Percentiles rank a stretch among this genome's conserved stretches.
Conservation (phyloP, 2,113 vertebrate species). For the Clarias magur region DNA sequence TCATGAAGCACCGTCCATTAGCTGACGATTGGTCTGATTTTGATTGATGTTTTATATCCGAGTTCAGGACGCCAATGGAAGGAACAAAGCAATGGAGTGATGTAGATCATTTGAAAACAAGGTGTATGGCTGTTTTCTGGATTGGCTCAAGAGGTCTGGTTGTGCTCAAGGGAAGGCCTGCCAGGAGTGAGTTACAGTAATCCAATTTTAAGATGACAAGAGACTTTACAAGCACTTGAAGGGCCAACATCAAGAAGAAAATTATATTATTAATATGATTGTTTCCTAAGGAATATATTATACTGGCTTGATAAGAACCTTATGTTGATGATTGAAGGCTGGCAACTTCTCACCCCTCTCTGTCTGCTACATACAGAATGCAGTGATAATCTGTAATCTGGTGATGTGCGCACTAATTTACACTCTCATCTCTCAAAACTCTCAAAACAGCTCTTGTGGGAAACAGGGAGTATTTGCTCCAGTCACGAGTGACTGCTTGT, state of each 20-base stretch:
- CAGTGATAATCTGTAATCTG: background rate
- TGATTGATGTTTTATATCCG: background rate
- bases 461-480: background rate
- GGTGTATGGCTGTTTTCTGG: background rate
- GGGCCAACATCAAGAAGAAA: background rate
- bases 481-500: background rate
- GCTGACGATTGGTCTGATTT: background rate
- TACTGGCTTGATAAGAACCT: background rate
- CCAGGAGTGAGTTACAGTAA: background rate
- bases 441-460: background rate
- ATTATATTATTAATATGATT: background rate
- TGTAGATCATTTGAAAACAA: background rate
- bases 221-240: background rate
- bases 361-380: background rate
- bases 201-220: background rate
- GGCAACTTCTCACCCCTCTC: background rate
- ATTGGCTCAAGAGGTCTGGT: background rate
- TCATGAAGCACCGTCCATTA: background rate
- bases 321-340: background rate
- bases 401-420: background rate
- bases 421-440: background rate
- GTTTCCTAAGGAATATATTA: background rate
- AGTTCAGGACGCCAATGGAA: background rate
- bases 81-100: background rate
- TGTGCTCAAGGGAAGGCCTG: background rate